Evolutionary conservation across 2,888 invertebrate genomes (phyloP).

Genomic region (Brachynemurus nebulosus): DNA sequence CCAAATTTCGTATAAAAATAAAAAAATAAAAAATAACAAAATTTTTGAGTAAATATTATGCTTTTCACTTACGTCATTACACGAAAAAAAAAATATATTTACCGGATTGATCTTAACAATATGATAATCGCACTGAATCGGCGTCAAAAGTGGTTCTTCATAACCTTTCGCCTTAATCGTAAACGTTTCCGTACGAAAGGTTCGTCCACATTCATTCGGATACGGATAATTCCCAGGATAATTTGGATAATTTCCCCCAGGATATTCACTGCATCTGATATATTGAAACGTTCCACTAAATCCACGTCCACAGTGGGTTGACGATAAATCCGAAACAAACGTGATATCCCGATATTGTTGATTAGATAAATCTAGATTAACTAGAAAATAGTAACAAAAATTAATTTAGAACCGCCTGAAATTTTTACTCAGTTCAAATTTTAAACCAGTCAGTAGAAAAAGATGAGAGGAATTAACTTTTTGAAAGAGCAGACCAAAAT

Average conservation of each 20-base stretch:
- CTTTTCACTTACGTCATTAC: no score
- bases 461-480: no score
- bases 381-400: no score
- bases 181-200: constrained; percentile 22
- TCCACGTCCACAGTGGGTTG: constrained; percentile 29
- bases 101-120: constrained; percentile 10
- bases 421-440: constrained; percentile 23
- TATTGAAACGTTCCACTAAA: constrained; percentile 32
- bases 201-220: constrained; percentile 19
- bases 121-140: constrained; percentile 9
- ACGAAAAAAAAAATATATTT: no score
- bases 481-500: no score
- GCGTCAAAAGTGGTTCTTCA: constrained; percentile 2
- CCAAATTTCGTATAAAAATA: no score
- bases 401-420: no score
- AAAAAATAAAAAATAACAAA: no score
- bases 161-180: constrained; percentile 17
- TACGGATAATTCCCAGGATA: constrained; percentile 4
- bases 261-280: constrained; percentile 23
- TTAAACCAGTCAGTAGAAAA: no score
- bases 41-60: no score
- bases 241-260: not conserved
- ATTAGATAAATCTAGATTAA: constrained; percentile 25
- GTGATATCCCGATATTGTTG: constrained; percentile 26
- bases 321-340: constrained; percentile 27